A percentile compares a stretch with the other conserved stretches of the same genome.
Conservation (phyloP, 2,113 vertebrate genomes). For the Oxyruncus cristatus region DNA sequence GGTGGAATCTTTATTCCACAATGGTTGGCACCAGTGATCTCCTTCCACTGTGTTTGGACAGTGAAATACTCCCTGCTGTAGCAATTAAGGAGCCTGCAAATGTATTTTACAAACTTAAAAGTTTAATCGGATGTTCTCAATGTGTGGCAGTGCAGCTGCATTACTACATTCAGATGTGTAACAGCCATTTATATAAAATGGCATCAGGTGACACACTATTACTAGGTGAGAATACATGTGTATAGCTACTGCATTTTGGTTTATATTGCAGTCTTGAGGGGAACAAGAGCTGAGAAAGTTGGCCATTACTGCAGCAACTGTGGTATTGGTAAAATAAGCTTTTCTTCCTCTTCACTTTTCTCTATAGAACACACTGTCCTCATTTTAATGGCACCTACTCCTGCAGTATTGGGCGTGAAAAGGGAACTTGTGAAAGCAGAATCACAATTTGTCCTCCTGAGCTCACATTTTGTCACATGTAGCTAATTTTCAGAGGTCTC, state of each 20-base stretch:
- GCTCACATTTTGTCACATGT: neutral
- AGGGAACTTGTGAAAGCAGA: neutral
- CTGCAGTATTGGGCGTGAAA: neutral
- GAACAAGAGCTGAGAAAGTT: neutral
- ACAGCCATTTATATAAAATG: neutral
- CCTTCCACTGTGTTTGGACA: neutral
- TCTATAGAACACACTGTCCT: neutral
- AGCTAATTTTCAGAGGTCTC: neutral
- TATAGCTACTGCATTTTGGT: neutral
- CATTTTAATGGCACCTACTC: neutral
- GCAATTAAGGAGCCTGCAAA: neutral
- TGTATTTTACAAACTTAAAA: neutral
- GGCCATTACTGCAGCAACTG: neutral
- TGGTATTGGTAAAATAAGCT: neutral
- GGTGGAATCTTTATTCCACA: neutral
- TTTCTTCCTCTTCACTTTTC: neutral
- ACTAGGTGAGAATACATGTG: neutral
- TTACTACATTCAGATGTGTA: neutral
- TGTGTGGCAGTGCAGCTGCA: neutral
- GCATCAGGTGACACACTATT: neutral
- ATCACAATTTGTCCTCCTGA: neutral
- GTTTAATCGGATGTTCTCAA: neutral
- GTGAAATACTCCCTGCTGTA: neutral
- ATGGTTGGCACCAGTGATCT: neutral
- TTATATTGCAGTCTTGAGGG: neutral